phyloP scores from a whole-genome alignment of 2,888 invertebrate genomes.

The Nymphalis c-album region DNA sequence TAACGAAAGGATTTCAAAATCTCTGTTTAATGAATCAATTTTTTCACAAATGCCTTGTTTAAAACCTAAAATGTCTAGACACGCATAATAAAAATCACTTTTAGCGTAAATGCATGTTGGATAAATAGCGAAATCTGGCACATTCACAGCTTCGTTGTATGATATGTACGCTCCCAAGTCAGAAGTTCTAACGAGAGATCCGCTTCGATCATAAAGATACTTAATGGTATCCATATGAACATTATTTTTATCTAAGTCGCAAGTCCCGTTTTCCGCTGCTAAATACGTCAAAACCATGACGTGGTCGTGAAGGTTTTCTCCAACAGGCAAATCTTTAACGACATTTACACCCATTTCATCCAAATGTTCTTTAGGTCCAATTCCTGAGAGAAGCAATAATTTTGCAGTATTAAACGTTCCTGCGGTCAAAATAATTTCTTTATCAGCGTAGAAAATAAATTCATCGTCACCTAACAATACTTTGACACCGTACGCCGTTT shows the following conservation, averaged over 20 bases:
- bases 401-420: slow-evolving; percentile 69
- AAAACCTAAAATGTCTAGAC: slow-evolving; percentile 51
- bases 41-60: slow-evolving; percentile 51
- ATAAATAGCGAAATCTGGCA: slow-evolving; percentile 66
- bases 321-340: slow-evolving; percentile 60
- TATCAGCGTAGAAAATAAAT: slow-evolving; percentile 50
- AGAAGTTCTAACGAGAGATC: slow-evolving; percentile 51
- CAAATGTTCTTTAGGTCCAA: slow-evolving; percentile 60
- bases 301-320: slow-evolving; percentile 67
- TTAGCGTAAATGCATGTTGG: slow-evolving; percentile 55
- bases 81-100: slow-evolving; percentile 47
- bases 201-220: slow-evolving; percentile 60
- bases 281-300: slow-evolving; percentile 59
- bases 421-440: slow-evolving; percentile 63
- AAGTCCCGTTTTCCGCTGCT: slow-evolving; percentile 59
- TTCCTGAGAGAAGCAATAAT: slow-evolving; percentile 62
- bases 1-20: slow-evolving; percentile 55
- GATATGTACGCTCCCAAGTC: slow-evolving; percentile 60
- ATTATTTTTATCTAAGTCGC: slow-evolving; percentile 42
- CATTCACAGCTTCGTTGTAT: slow-evolving; percentile 40
- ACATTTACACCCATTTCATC: slow-evolving; percentile 50
- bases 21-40: slow-evolving; percentile 47
- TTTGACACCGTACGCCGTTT: slow-evolving; percentile 54
- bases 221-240: slow-evolving; percentile 54
- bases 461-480: slow-evolving; percentile 45